Conservation (phyloP, 2,888 invertebrate genomes). For the Amorpha juglandis region DNA sequence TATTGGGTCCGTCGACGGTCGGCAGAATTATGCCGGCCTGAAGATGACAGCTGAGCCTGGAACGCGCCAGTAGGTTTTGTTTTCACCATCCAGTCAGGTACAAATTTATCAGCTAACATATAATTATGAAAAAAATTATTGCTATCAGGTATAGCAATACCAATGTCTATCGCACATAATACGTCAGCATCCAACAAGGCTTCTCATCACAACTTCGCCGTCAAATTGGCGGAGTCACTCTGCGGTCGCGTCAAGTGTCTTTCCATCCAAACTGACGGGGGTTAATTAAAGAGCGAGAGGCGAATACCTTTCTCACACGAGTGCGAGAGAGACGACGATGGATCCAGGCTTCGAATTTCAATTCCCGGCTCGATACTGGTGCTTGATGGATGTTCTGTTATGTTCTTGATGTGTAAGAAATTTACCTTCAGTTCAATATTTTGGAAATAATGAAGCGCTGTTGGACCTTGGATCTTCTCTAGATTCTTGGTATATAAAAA, state of each 20-base stretch:
- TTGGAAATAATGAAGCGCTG: not conserved
- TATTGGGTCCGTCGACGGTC: no score
- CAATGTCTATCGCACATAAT: conserved; percentile 20
- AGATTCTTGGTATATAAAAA: no score
- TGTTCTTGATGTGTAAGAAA: conserved; percentile 12
- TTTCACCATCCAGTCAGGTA: no score
- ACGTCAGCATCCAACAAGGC: conserved; percentile 26
- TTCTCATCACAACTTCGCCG: conserved; percentile 60
- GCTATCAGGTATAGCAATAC: conserved; percentile 5
- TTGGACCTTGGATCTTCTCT: no score
- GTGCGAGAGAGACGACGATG: conserved; percentile 37
- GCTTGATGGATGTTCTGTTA: conserved; percentile 20
- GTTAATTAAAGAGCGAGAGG: conserved; percentile 59
- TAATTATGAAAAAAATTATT: no score
- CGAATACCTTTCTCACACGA: conserved; percentile 26
- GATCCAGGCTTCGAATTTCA: conserved; percentile 40
- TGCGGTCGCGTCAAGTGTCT: conserved; percentile 68
- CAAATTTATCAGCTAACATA: no score
- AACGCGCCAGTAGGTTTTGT: no score
- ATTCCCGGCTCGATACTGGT: conserved; percentile 37
- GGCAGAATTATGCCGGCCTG: no score
- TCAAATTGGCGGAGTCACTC: conserved; percentile 70
- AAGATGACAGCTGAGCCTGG: no score
- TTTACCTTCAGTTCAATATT: conserved; percentile 11
- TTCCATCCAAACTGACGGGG: conserved; percentile 63